A percentile compares a stretch with the other conserved stretches of the same genome.
Conservation (phyloP, 2,113 vertebrate genomes). For the Percina caprodes region DNA sequence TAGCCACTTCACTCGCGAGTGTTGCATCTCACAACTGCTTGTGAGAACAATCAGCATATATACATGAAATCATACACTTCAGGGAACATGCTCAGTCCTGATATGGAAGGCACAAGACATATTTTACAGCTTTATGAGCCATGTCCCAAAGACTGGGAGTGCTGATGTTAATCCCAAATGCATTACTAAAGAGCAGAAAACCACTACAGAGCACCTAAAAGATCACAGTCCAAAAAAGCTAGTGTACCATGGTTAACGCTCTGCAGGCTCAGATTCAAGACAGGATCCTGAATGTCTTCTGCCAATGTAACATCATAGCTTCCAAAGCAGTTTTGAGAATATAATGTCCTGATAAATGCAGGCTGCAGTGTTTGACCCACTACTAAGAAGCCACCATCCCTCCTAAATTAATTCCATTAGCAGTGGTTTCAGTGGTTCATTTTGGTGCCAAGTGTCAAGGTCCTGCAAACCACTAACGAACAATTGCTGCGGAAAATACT, state of each 20-base stretch:
- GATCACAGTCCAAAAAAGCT: neutral
- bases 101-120: neutral
- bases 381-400: conserved; percentile 26
- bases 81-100: neutral
- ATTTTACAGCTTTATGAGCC: neutral
- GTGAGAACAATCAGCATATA: neutral
- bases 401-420: conserved; percentile 59
- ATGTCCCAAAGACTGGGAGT: neutral
- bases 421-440: conserved; percentile 34
- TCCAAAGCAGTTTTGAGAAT: conserved; percentile 33
- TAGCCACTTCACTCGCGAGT: neutral
- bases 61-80: neutral
- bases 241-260: neutral
- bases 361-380: conserved; percentile 16
- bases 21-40: neutral
- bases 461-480: conserved; percentile 14
- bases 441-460: conserved; percentile 39
- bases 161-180: neutral
- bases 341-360: conserved; percentile 49
- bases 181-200: neutral
- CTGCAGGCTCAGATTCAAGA: conserved; percentile 15
- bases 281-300: conserved; percentile 16
- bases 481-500: conserved; percentile 30
- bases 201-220: neutral
- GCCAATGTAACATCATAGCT: conserved; percentile 36